Evolutionary conservation across 1,140 invertebrate species (phyloP).

Genomic region (Hypsibius dujardini): DNA sequence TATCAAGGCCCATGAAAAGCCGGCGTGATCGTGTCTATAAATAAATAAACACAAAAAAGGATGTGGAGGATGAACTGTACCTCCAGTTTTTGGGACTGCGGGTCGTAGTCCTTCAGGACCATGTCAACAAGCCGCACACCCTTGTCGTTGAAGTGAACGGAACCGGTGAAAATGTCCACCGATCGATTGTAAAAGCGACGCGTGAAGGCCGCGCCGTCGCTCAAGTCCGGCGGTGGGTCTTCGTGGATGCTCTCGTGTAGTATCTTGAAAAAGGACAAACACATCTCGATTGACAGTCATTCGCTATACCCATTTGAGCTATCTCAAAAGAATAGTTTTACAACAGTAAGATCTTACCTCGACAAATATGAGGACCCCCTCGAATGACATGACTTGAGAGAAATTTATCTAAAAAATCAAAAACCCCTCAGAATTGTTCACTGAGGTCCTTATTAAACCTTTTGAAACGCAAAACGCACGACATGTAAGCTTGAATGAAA

Average conservation of each 20-base stretch:
- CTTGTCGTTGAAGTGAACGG: neutral
- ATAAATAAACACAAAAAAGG: too few relatives aligned
- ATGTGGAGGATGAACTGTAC: neutral
- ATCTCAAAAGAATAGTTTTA: too few relatives aligned
- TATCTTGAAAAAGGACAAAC: conserved; percentile 1
- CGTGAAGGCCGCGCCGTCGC: neutral
- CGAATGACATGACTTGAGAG: neutral
- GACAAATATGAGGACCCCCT: neutral
- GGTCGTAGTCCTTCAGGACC: neutral
- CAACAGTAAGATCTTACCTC: neutral
- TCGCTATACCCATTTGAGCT: too few relatives aligned
- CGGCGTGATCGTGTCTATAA: neutral
- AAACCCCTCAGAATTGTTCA: neutral
- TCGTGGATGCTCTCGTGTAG: neutral
- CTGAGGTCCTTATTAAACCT: neutral
- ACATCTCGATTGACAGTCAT: neutral
- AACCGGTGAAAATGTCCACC: neutral
- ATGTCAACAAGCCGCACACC: neutral
- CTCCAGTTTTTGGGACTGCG: neutral
- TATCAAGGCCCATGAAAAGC: neutral
- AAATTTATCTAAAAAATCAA: neutral
- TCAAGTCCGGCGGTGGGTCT: neutral
- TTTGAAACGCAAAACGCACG: neutral
- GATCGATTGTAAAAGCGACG: neutral
- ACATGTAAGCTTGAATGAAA: neutral